Conservation (phyloP, 2,797 vertebrate species). For the Sarcophilus harrisii region DNA sequence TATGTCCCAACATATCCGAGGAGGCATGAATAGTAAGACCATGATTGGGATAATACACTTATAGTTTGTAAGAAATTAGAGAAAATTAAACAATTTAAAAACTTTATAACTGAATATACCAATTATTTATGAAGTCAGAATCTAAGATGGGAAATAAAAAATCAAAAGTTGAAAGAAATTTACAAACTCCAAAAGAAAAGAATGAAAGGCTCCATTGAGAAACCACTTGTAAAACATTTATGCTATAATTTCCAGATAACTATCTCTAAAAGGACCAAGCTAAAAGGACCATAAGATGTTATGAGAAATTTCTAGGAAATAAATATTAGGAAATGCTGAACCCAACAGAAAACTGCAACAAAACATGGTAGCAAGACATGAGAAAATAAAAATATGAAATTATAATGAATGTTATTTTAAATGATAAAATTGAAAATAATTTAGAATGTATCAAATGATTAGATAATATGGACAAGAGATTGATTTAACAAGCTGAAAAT, state of each 20-base stretch:
- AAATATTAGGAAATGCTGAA: constrained; percentile 34
- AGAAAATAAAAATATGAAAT: background rate
- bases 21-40: background rate
- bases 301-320: constrained; percentile 51
- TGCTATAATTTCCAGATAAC: constrained; percentile 41
- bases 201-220: constrained; percentile 19
- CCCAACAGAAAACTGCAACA: background rate
- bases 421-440: constrained; percentile 3
- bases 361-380: background rate
- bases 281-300: constrained; percentile 28
- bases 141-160: background rate
- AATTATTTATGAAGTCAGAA: constrained; percentile 22
- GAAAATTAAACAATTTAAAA: background rate
- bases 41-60: background rate
- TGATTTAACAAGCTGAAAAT: constrained; percentile 41
- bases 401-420: background rate
- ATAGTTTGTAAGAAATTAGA: constrained; percentile 9
- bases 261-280: constrained; percentile 20
- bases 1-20: background rate
- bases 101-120: background rate
- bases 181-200: constrained; percentile 52
- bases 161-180: constrained; percentile 12
- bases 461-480: constrained; percentile 35
- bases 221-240: background rate
- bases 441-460: constrained; percentile 10